Evolutionary conservation across 2,113 vertebrate species (phyloP).

Genomic region (Rhinoptilus africanus): DNA sequence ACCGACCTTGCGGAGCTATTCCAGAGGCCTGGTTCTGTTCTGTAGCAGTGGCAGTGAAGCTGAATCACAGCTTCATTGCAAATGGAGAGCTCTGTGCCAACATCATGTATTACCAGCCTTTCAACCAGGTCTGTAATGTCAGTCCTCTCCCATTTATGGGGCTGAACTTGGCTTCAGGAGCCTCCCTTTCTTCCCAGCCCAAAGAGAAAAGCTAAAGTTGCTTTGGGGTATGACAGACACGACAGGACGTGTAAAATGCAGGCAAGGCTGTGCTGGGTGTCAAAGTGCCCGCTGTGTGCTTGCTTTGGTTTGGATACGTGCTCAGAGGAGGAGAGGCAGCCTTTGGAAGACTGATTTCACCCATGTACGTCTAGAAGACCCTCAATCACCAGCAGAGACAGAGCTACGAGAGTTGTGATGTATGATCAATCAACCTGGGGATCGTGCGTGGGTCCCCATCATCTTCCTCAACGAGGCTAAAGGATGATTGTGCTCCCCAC

Average conservation of each 20-base stretch:
- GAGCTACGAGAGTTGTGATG: not conserved
- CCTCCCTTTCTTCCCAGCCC: not conserved
- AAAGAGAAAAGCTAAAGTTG: not conserved
- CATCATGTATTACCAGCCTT: rapidly evolving
- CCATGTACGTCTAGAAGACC: not conserved
- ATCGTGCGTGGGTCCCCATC: not conserved
- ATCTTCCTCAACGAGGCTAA: not conserved
- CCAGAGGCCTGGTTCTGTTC: not conserved
- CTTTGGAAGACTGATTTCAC: not conserved
- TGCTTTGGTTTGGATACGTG: not conserved
- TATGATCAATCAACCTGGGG: not conserved
- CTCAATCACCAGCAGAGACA: not conserved
- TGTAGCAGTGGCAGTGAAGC: not conserved
- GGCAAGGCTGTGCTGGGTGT: not conserved
- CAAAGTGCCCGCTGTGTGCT: not conserved
- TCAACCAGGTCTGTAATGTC: not conserved
- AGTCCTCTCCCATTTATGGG: not conserved
- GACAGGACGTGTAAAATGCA: rapidly evolving
- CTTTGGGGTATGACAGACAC: not conserved
- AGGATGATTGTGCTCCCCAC: not conserved
- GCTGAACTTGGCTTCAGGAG: not conserved
- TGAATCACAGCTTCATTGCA: not conserved
- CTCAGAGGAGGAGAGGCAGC: not conserved
- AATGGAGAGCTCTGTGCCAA: not conserved
- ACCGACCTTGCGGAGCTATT: not conserved